Evolutionary conservation across 2,888 invertebrate species (phyloP), one percentile per base, ranked within the genome.

Genomic region (Electrophaes corylata): DNA sequence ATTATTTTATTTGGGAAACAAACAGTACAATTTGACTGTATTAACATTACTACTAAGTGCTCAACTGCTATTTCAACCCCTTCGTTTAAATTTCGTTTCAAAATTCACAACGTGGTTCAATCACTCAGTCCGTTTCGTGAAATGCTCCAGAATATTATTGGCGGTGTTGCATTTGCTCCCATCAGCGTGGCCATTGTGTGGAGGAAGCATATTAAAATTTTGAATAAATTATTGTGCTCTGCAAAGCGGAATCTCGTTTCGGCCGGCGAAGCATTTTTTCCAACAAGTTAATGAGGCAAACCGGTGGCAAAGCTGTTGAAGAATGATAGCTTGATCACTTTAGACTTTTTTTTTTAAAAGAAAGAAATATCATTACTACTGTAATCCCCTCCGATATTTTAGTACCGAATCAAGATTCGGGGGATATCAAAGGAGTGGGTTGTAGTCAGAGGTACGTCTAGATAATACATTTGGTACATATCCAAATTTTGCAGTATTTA

Each of bases 161-260:
- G 46, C 62, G 47, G 60, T 73, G 72, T 71, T 60, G 61, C 67
- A 14, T 8, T n/a, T 31, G 14, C 46, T 48, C 40, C 41, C 37
- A 51, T 58, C 50, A 55, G 49, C 65, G 18, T 12, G 0, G 31
- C 43, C 73, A 77, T 72, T 76, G 73, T 71, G 14, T 16, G 37
- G 16, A 71, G 71, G 60, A 66, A 66, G 73, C 75, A 73, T 75
- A 76, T 81, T 82, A 81, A 83, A 82, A 79, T 83, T 75, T 79
- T 79, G 81, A 80, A 83, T 83, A 82, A 81, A 81, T 83, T 84
- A 79, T 78, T 72, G 66, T 67, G 79, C 78, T 81, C 61, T 71
- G 64, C 64, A 56, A 71, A 69, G 79, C 71, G 67, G 73, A 71
- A 72, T 62, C 67, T 69, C 63, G 65, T 71, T 75, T 75, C 62